phyloP scores from a whole-genome alignment of 2,113 vertebrate species.

The Thinocorus orbignyianus region DNA sequence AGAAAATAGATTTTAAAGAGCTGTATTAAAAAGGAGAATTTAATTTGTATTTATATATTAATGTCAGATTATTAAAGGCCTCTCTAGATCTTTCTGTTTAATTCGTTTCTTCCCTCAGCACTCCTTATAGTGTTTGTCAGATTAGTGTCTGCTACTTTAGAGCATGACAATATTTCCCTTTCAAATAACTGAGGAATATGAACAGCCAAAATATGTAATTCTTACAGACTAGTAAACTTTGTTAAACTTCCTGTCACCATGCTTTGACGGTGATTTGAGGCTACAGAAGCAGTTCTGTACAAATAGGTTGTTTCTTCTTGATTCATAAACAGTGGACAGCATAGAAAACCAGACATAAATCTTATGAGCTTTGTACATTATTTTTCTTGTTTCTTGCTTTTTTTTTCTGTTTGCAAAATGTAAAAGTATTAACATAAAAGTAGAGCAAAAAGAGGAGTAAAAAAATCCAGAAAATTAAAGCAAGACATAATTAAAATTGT shows the following conservation, averaged over 20 bases:
- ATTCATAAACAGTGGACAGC: neutral
- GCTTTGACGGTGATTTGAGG: neutral
- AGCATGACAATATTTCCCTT: neutral
- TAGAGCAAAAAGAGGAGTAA: neutral
- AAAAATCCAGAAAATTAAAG: neutral
- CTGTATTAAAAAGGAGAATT: neutral
- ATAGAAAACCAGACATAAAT: neutral
- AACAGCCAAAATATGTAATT: neutral
- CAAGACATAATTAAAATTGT: neutral
- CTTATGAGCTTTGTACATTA: neutral
- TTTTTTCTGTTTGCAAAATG: neutral
- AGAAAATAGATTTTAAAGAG: conserved; percentile 11
- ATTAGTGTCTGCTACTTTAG: neutral
- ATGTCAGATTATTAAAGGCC: neutral
- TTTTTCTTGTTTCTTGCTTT: neutral
- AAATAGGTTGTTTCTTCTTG: neutral
- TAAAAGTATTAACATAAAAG: neutral
- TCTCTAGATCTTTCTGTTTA: neutral
- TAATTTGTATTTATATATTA: neutral
- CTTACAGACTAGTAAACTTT: neutral
- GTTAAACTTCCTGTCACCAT: neutral
- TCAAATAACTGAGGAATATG: neutral
- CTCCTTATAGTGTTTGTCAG: neutral
- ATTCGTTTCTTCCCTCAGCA: neutral
- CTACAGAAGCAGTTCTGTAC: neutral